Evolutionary conservation across 2,888 invertebrate genomes (phyloP), one percentile per base, ranked within the genome.

Genomic region (Epirrhoe tristata): DNA sequence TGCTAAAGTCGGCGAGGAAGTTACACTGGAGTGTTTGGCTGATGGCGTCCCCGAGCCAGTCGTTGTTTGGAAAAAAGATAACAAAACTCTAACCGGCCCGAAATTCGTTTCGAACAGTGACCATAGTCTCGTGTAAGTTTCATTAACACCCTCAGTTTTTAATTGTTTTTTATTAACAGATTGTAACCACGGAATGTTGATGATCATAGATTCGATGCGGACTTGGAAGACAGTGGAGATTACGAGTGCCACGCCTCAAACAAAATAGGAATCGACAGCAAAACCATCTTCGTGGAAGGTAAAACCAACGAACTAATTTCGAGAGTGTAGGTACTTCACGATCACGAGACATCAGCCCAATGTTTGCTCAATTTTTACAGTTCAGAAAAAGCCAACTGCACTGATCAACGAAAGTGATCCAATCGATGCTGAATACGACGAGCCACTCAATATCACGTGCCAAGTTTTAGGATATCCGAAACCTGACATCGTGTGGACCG

Each of bases 211-310:
- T 55, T 55, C 39, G 7, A 52, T 8, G 51, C 58, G 7, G 54
- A 54, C 10, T 43, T 65, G 16, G 39, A 12, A 10, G 51, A 55
- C 7, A 31, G 10, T 17, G 63, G 63, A 52, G 48, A 16, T 10
- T 63, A 63, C 43, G 46, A 63, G 57, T 63, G 63, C 31, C 16
- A 31, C 43, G 56, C 60, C 14, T 31, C 43, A 36, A 66, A 66
- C 24, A 57, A 57, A 52, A 12, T 56, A 8, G 65, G 60, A 10
- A 43, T 52, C 4, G 59, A 34, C 4, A 52, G 6, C 10, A 66
- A 66, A 60, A 34, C 32, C 50, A 43, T 31, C 16, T 5, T 3
- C 6, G 12, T 63, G n/a, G 52, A 63, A 57, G 63, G 63, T 63
- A 61, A 36, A 51, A 50, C 36, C 36, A 10, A 8, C 10, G 10